phyloP scores from a whole-genome alignment of 2,888 invertebrate genomes.

The Apamea crenata region DNA sequence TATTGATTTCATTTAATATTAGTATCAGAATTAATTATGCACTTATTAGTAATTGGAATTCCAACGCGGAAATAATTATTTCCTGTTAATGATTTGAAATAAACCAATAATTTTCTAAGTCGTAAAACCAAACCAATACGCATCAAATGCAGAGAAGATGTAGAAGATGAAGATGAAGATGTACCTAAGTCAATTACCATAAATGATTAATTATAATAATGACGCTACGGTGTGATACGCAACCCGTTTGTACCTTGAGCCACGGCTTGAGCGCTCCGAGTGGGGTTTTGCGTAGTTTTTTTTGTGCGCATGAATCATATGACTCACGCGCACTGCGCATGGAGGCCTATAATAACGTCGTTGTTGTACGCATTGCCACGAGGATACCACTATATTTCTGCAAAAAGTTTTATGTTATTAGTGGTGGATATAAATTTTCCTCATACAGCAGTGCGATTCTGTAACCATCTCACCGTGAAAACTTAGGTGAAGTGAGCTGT shows the following conservation, averaged over 20 bases:
- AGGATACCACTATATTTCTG: constrained; percentile 24
- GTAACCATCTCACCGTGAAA: no score
- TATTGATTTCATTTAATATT: constrained; percentile 12
- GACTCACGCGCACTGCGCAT: constrained; percentile 67
- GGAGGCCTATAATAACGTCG: constrained; percentile 60
- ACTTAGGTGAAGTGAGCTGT: no score
- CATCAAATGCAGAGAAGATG: constrained; percentile 1
- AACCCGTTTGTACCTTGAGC: constrained; percentile 32
- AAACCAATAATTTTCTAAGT: constrained; percentile 16
- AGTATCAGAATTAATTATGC: constrained; percentile 10
- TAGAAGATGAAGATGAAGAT: no score
- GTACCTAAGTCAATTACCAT: constrained; percentile 1
- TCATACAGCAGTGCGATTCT: no score
- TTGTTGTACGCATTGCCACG: constrained; percentile 65
- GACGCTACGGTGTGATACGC: constrained; percentile 44
- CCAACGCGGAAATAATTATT: constrained; percentile 3
- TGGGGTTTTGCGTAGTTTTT: constrained; percentile 66
- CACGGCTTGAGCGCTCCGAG: constrained; percentile 20
- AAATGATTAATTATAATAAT: constrained; percentile 14
- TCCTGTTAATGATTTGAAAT: constrained; percentile 29
- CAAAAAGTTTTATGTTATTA: background rate
- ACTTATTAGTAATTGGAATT: background rate
- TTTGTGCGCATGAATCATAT: constrained; percentile 61
- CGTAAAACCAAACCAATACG: background rate
- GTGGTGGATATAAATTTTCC: background rate